Evolutionary conservation across 2,888 invertebrate species (phyloP).

Genomic region (Allacma fusca): DNA sequence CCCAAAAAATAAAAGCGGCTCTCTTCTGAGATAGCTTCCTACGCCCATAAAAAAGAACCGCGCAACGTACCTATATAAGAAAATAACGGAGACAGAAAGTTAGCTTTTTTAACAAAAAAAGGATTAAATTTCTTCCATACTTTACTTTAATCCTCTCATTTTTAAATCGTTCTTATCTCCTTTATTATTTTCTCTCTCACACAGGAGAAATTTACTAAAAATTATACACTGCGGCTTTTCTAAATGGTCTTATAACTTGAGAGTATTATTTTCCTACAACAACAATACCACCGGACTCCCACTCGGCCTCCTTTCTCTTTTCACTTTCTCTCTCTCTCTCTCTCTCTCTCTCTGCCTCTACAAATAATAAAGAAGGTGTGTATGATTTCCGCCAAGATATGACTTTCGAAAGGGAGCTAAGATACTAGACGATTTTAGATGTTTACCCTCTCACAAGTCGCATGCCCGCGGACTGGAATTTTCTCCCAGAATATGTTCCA

Average conservation of each 20-base stretch:
- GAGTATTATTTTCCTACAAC: not conserved
- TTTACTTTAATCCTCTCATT: slow-evolving; percentile 17
- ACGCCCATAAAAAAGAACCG: no score
- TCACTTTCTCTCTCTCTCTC: not conserved
- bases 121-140: slow-evolving; percentile 19
- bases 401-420: no score
- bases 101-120: slow-evolving; percentile 24
- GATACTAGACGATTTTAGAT: no score
- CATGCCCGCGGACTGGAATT: no score
- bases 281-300: not conserved
- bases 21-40: no score
- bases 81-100: not conserved
- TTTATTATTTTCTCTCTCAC: slow-evolving; percentile 12
- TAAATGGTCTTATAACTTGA: slow-evolving; percentile 7
- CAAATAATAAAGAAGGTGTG: no score
- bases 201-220: not conserved
- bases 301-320: not conserved
- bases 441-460: no score
- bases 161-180: slow-evolving; percentile 24
- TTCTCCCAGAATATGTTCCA: no score
- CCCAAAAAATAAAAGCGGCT: slow-evolving; percentile 19
- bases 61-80: no score
- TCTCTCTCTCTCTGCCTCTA: not conserved
- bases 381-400: no score
- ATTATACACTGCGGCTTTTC: slow-evolving; percentile 4